Evolutionary conservation across 2,888 invertebrate species (phyloP).

Genomic region (Syritta pipiens): DNA sequence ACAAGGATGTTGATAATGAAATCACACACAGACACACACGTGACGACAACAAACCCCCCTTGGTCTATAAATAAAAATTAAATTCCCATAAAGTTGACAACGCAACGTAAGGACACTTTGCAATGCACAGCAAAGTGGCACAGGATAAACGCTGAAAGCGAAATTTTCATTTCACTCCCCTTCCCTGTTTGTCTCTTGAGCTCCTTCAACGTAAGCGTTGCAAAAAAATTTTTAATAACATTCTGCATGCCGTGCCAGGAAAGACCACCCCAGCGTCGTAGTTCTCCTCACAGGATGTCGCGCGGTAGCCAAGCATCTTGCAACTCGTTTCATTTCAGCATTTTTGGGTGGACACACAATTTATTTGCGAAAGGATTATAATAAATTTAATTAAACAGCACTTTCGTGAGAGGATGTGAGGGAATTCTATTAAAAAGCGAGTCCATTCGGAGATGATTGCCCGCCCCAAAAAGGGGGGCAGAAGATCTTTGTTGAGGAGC

Average conservation of each 20-base stretch:
- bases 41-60: neutral
- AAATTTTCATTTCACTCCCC: constrained; percentile 25
- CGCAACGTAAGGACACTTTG: constrained; percentile 42
- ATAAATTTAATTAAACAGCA: constrained; percentile 58
- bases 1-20: constrained; percentile 11
- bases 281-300: no score
- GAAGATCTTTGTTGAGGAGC: no score
- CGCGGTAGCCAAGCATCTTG: neutral
- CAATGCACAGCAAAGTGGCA: constrained; percentile 8
- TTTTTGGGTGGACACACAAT: constrained; percentile 34
- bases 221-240: constrained; percentile 43
- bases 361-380: constrained; percentile 52
- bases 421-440: constrained; percentile 29
- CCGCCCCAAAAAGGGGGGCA: no score
- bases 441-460: no score
- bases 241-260: neutral
- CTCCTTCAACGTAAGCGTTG: constrained; percentile 5
- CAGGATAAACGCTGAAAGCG: constrained; percentile 3
- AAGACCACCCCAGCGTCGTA: neutral
- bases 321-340: neutral
- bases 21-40: neutral
- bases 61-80: constrained; percentile 61
- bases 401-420: constrained; percentile 16
- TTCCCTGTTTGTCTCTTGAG: no score
- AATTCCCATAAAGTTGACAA: constrained; percentile 58